A percentile compares a stretch with the other conserved stretches of the same genome.
Conservation (phyloP, 2,888 invertebrate genomes). For the Pollenia labialis region DNA sequence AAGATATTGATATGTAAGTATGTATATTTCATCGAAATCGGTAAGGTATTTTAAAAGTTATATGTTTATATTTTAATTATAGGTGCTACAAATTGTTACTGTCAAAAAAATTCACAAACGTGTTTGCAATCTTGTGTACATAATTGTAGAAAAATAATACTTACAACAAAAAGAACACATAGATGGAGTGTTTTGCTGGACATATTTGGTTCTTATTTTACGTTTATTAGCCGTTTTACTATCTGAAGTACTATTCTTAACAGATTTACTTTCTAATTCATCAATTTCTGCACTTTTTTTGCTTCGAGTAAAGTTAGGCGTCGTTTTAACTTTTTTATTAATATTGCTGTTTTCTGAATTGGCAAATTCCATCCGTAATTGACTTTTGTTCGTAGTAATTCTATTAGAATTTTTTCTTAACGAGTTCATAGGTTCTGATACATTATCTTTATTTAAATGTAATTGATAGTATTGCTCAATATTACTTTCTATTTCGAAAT, state of each 20-base stretch:
- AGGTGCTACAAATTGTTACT: no score
- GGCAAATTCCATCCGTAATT: neutral
- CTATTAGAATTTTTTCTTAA: neutral
- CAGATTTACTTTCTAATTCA: neutral
- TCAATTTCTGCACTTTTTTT: neutral
- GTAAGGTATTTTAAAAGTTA: no score
- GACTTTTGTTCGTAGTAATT: neutral
- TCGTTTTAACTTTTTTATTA: neutral
- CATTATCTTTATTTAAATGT: neutral
- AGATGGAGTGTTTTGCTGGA: slow-evolving; percentile 2
- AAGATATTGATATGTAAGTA: no score
- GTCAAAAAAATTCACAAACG: no score
- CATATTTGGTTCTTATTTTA: slow-evolving; percentile 15
- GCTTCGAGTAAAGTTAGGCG: neutral
- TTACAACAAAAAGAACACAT: slow-evolving; percentile 70
- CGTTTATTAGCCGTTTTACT: neutral
- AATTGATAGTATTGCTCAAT: neutral
- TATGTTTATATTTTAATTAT: no score
- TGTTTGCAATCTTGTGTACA: no score
- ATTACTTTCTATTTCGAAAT: neutral
- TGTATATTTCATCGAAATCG: no score
- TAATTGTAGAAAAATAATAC: neutral
- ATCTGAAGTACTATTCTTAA: neutral
- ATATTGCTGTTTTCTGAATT: neutral
- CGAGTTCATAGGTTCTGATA: neutral